Percentiles rank a stretch among this genome's conserved stretches.
These are phyloP conservation scores for Paedocypris sp. DNA, from an alignment of 2,113 vertebrate species.

Conservation along the genomic window DNA sequence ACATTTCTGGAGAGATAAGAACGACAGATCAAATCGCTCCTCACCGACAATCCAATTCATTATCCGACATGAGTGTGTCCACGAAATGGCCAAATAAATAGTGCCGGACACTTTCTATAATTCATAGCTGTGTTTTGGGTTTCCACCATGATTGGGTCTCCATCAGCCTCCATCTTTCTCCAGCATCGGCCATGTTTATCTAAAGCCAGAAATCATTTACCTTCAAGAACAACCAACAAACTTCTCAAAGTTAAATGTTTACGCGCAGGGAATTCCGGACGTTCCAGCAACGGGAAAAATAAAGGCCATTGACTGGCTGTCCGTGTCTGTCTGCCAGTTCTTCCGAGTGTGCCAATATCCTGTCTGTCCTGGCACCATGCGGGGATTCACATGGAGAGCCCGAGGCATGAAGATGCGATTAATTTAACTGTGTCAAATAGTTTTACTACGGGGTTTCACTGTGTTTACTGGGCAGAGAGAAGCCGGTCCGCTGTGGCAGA, in stretches of 20 bases:
- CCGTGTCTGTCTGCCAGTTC: slow-evolving; percentile 24
- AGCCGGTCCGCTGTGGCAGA: not conserved
- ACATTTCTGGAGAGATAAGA: slow-evolving; percentile 13
- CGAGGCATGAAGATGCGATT: slow-evolving; percentile 38
- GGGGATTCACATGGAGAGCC: slow-evolving; percentile 48
- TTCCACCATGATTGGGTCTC: slow-evolving; percentile 39
- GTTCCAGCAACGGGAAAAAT: no score
- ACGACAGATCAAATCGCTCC: slow-evolving; percentile 2
- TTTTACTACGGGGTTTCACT: slow-evolving; percentile 3
- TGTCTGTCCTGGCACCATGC: slow-evolving; percentile 41
- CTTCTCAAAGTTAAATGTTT: not conserved
- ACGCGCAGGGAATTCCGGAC: no score
- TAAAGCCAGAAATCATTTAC: slow-evolving; percentile 9
- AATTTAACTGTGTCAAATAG: slow-evolving; percentile 19
- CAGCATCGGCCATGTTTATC: slow-evolving; percentile 5
- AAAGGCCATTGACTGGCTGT: slow-evolving; percentile 11
- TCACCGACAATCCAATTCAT: slow-evolving; percentile 33
- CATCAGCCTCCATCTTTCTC: slow-evolving; percentile 37
- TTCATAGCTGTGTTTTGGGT: slow-evolving; percentile 45
- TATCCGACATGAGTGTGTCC: slow-evolving; percentile 18
- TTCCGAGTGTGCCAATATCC: slow-evolving; percentile 37
- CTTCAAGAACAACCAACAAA: not conserved
- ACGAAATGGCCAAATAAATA: slow-evolving; percentile 51
- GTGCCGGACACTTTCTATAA: slow-evolving; percentile 37
- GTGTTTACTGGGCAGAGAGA: not conserved